Conservation (phyloP, 23 tunicate genomes). For the Styela plicata region DNA sequence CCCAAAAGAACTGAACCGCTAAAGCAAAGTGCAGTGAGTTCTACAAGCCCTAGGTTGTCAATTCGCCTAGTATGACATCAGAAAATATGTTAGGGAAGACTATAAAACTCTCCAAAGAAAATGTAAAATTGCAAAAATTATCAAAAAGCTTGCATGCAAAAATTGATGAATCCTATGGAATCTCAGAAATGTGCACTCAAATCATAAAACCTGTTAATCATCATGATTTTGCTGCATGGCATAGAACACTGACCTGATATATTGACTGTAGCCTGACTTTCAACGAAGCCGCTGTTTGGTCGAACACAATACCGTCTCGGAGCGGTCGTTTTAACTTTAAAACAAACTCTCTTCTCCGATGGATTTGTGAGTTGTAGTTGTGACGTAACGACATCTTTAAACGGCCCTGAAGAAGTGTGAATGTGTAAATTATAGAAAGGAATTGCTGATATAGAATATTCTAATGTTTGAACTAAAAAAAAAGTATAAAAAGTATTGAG, state of each 20-base stretch:
- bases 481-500: too few species aligned
- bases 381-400: constrained; percentile 84
- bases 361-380: constrained; percentile 74
- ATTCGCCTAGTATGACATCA: too few species aligned
- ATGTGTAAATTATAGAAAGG: too few species aligned
- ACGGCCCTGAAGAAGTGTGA: constrained; percentile 82
- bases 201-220: not conserved
- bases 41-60: too few species aligned
- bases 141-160: not conserved
- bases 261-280: constrained; percentile 57
- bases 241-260: constrained; percentile 66
- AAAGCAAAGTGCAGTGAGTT: too few species aligned
- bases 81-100: too few species aligned
- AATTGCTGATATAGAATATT: too few species aligned
- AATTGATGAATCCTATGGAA: not conserved
- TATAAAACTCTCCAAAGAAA: too few species aligned
- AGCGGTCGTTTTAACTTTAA: constrained; percentile 95
- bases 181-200: not conserved
- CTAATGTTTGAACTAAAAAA: too few species aligned
- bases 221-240: too few species aligned
- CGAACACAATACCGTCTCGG: constrained; percentile 92
- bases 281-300: constrained; percentile 93
- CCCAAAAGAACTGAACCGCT: too few species aligned
- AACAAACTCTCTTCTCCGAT: constrained; percentile 69
- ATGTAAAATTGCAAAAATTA: too few species aligned